These are phyloP conservation scores for Phoxinus dragarum DNA, from an alignment of 2,797 vertebrate genomes.

Conservation along the genomic window DNA sequence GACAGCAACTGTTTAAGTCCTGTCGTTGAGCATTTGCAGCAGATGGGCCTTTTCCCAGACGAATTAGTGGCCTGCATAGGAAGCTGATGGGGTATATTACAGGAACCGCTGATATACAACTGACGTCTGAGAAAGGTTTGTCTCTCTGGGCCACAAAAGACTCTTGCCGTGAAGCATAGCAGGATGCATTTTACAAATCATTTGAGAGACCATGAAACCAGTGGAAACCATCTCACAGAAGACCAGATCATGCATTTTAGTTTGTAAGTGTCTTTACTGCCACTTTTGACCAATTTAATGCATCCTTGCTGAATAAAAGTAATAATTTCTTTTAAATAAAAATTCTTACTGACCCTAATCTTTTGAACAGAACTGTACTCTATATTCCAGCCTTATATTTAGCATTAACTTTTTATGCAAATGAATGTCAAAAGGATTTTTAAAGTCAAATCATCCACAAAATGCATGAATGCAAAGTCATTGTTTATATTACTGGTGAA, in stretches of 20 bases:
- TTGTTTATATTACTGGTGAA: not conserved
- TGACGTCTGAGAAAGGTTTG: slow-evolving; percentile 33
- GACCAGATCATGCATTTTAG: not conserved
- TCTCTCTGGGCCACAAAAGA: not conserved
- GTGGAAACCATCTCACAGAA: not conserved
- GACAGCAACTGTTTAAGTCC: slow-evolving; percentile 70
- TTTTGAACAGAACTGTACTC: no score
- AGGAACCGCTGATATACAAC: slow-evolving; percentile 30
- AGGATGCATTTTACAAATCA: slow-evolving; percentile 38
- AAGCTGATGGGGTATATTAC: not conserved
- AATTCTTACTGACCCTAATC: no score
- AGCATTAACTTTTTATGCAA: no score
- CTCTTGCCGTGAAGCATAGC: slow-evolving; percentile 28
- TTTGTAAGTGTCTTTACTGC: no score
- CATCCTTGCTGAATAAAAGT: no score
- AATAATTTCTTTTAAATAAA: no score
- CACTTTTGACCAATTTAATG: no score
- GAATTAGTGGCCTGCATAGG: slow-evolving; percentile 63
- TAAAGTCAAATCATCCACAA: not conserved
- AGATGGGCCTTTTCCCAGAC: slow-evolving; percentile 72
- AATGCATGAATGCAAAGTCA: not conserved
- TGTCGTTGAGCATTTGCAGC: slow-evolving; percentile 71
- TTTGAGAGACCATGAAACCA: slow-evolving; percentile 16
- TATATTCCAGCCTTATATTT: no score
- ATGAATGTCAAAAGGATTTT: no score